Evolutionary conservation across 2,797 vertebrate genomes (phyloP).

Genomic region (Hozukius guyotensis): DNA sequence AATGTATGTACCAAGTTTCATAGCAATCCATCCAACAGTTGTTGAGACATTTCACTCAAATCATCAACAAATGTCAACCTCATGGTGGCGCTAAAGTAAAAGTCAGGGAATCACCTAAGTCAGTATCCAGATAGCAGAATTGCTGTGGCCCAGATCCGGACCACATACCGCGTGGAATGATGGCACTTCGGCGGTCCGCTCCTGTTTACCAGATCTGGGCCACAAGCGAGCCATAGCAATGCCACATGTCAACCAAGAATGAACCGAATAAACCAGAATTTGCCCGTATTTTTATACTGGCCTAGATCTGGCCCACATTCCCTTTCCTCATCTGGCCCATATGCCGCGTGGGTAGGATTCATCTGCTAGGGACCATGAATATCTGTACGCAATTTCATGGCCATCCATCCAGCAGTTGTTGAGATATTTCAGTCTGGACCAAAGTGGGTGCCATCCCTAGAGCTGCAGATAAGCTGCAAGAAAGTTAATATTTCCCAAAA

Average conservation of each 20-base stretch:
- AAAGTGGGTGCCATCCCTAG: not conserved
- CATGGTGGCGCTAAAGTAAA: not conserved
- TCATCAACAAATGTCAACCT: not conserved
- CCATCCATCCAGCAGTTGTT: not conserved
- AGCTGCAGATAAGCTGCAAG: not conserved
- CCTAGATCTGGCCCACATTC: too few species aligned
- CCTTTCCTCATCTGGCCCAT: too few species aligned
- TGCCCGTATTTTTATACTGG: too few species aligned
- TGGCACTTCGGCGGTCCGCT: too few species aligned
- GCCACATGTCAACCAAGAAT: too few species aligned
- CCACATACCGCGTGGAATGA: too few species aligned
- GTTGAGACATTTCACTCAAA: not conserved
- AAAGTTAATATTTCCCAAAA: not conserved
- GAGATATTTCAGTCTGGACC: not conserved
- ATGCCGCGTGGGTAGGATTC: not conserved
- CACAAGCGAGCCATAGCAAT: not conserved
- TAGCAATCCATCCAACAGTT: not conserved
- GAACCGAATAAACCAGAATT: too few species aligned
- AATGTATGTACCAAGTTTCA: not conserved
- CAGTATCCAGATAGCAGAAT: not conserved
- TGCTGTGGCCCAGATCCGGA: too few species aligned
- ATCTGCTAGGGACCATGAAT: not conserved
- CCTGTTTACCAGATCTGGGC: too few species aligned
- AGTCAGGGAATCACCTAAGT: not conserved
- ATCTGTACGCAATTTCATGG: not conserved